Conservation (phyloP, 2,113 vertebrate genomes). For the Aspiorhynchus laticeps region DNA sequence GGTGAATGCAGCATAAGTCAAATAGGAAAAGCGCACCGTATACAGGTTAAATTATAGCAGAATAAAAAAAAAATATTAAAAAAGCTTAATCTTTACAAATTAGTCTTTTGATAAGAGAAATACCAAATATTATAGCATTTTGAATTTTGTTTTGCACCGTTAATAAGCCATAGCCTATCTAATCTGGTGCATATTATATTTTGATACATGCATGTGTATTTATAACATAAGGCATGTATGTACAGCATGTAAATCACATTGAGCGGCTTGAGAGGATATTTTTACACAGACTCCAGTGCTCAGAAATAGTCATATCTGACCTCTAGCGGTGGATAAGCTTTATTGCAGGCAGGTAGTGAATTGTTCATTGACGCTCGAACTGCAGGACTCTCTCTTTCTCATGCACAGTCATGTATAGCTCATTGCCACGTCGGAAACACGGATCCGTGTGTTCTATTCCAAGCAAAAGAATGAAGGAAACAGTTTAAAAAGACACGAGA, state of each 20-base stretch:
- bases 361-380: neutral
- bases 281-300: neutral
- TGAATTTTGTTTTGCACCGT: neutral
- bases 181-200: conserved; percentile 2
- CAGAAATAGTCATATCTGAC: conserved; percentile 66
- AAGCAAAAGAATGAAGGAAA: conserved; percentile 75
- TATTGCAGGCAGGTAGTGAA: conserved; percentile 56
- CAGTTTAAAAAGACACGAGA: conserved; percentile 77
- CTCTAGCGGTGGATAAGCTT: conserved; percentile 68
- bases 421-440: conserved; percentile 48
- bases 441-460: conserved; percentile 59
- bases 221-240: neutral
- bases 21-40: neutral
- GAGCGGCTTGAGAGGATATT: conserved; percentile 6
- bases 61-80: neutral
- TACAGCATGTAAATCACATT: conserved; percentile 13
- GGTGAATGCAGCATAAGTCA: neutral
- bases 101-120: neutral
- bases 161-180: conserved; percentile 1
- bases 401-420: conserved; percentile 58
- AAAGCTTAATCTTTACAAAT: conserved; percentile 14
- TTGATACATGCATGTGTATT: conserved; percentile 17
- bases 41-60: neutral
- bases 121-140: neutral
- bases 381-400: neutral